Evolutionary conservation across 92 coral and sea anemone genomes (phyloP), one percentile per base, ranked within the genome.

Genomic region (Heliopora coerulea): DNA sequence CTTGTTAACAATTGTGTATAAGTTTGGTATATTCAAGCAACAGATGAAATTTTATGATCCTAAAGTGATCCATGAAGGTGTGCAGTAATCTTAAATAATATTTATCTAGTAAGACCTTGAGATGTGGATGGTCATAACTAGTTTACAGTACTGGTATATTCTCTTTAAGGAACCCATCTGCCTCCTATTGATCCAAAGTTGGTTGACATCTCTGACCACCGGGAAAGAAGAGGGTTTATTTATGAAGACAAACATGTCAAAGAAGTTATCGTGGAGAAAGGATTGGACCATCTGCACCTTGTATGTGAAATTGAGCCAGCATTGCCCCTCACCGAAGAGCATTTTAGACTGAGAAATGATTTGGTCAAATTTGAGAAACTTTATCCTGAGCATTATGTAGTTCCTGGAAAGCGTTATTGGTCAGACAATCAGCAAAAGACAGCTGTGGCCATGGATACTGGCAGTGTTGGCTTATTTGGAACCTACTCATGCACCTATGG

Each of bases 401-500:
- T 79, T 39, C 52, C 25, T 7, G 83, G 79, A 41, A 44, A 72
- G 25, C 86, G 89, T 18, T 89, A 79, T 52, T 91, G 97, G 97
- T 80, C 89, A 20, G 82, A 66, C 44, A 78, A 82, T 34, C 64
- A 80, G 65, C 49, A 86, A 21, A 85, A 75, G 52, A 84, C 96
- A 13, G 97, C 92, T 8, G 65, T 92, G 21, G 83, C 91, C 6
- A 81, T 83, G 46, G 54, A 61, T 14, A 85, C 83, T 64, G 58
- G 84, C 40, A 82, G 88, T 1, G 83, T 81, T 59, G 91, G 85
- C 44, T 56, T 70, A 11, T 86, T 92, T 57, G 97, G 96, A 11
- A 89, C 82, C 8, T 85, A 85, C 63, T 65, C 78, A 10, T 92
- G 97, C 59, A 74, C 82, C 0, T 92, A 92, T 83, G 97, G 96